A percentile compares a stretch with the other conserved stretches of the same genome.
Conservation (phyloP, 2,888 invertebrate species). For the Eilema griseolum region DNA sequence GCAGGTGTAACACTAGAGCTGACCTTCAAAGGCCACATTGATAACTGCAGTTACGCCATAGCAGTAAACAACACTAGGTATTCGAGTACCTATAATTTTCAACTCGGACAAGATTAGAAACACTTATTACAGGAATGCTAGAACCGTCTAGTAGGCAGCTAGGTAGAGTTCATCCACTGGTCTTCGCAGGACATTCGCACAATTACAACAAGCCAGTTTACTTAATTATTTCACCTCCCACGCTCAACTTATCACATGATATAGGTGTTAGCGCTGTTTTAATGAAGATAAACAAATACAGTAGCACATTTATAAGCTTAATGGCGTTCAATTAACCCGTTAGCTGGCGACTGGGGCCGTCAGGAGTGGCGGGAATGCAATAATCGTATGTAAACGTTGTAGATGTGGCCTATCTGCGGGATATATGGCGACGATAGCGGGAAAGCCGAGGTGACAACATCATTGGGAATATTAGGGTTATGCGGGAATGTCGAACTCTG, state of each 20-base stretch:
- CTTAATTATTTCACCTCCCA: constrained; percentile 45
- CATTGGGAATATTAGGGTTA: constrained; percentile 19
- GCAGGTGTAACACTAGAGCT: no score
- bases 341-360: constrained; percentile 40
- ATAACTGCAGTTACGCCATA: no score
- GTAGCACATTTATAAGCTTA: constrained; percentile 48
- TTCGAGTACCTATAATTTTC: not conserved
- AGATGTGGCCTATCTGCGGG: constrained; percentile 34
- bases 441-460: constrained; percentile 13
- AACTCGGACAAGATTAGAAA: not conserved
- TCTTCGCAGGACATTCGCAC: constrained; percentile 30
- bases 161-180: constrained; percentile 7
- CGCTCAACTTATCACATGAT: constrained; percentile 46
- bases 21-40: no score
- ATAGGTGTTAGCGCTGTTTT: constrained; percentile 43
- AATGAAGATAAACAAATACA: constrained; percentile 47
- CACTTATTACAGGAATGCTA: not conserved
- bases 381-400: constrained; percentile 48
- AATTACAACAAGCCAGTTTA: constrained; percentile 23
- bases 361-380: constrained; percentile 38
- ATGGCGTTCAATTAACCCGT: constrained; percentile 68
- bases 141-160: not conserved
- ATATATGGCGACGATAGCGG: constrained; percentile 45
- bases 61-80: no score
- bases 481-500: not conserved